Evolutionary conservation across 2,888 invertebrate genomes (phyloP).

Genomic region (Quadriops clusia): DNA sequence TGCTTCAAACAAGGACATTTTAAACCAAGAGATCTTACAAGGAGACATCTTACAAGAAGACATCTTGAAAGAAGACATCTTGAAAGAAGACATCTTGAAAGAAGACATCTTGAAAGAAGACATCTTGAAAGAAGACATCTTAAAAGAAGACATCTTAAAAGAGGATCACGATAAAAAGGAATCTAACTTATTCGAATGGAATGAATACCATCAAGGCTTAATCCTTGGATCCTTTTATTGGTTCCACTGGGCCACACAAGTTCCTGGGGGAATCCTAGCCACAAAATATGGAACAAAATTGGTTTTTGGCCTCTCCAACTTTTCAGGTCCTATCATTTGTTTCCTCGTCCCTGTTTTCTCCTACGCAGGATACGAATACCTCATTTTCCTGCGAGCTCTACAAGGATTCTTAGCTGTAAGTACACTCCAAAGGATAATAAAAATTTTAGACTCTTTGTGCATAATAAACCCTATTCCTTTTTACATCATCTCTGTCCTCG

Average conservation of each 20-base stretch:
- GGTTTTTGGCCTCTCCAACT: slow-evolving; percentile 55
- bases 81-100: no score
- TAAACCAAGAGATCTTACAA: no score
- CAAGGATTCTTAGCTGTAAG: slow-evolving; percentile 61
- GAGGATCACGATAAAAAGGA: neutral
- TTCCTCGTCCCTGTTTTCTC: slow-evolving; percentile 55
- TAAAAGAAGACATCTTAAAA: no score
- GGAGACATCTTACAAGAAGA: no score
- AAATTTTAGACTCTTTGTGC: no score
- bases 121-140: no score
- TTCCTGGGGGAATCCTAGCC: slow-evolving; percentile 60
- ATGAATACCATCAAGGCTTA: slow-evolving; percentile 50
- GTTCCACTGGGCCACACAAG: slow-evolving; percentile 58
- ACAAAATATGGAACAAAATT: slow-evolving; percentile 58
- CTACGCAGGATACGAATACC: slow-evolving; percentile 41
- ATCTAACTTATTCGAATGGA: slow-evolving; percentile 41
- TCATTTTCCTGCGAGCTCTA: slow-evolving; percentile 48
- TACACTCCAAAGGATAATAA: no score
- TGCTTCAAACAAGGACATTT: no score
- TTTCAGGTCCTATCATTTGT: slow-evolving; percentile 50
- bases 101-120: no score
- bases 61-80: no score
- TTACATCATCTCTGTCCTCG: no score
- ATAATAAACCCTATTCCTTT: no score
- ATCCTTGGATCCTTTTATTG: slow-evolving; percentile 60